These are phyloP conservation scores for Bathybates hornii DNA, from an alignment of 2,113 vertebrate species.

Conservation along the genomic window DNA sequence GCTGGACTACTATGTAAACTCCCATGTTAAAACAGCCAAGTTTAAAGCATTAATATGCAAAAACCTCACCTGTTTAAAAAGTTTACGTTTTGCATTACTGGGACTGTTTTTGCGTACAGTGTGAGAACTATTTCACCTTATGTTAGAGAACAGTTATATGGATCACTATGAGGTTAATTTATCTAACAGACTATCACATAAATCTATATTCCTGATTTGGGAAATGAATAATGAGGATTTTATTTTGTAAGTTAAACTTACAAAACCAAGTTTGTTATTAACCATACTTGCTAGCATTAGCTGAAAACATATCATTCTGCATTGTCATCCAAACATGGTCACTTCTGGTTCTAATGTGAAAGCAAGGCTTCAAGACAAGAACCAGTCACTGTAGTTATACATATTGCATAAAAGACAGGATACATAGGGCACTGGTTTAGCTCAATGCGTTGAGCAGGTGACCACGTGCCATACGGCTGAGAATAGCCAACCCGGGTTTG, in stretches of 20 bases:
- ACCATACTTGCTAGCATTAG: background rate
- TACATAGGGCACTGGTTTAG: background rate
- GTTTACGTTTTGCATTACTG: background rate
- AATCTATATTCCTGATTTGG: background rate
- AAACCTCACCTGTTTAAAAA: background rate
- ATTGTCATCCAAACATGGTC: background rate
- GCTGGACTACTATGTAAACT: background rate
- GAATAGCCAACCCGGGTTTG: accelerated
- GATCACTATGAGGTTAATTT: background rate
- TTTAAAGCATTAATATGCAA: background rate
- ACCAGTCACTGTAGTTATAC: background rate
- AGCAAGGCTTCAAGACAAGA: background rate
- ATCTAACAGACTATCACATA: background rate
- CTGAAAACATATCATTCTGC: background rate
- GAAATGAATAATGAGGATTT: background rate
- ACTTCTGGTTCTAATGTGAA: background rate
- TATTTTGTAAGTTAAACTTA: background rate
- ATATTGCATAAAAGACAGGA: background rate
- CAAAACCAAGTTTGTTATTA: background rate
- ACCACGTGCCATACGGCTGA: background rate
- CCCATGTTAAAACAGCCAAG: background rate
- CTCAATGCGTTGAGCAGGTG: background rate
- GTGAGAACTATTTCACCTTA: background rate
- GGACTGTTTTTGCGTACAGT: background rate
- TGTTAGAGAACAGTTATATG: background rate